Evolutionary conservation across 2,888 invertebrate species (phyloP).

Genomic region (Pachydiplax longipennis): DNA sequence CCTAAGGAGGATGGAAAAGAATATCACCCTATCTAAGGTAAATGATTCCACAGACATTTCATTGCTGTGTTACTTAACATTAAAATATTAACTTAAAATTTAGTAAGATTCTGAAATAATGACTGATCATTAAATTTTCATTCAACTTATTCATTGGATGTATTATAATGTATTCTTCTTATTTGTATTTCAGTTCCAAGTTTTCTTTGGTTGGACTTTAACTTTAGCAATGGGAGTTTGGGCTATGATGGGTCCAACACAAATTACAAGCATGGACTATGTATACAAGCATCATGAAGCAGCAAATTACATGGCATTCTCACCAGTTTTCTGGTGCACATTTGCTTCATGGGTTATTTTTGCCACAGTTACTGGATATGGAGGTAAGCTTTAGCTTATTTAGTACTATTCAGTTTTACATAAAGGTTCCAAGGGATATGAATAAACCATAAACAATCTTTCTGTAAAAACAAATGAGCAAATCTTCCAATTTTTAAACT

Average conservation of each 20-base stretch:
- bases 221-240: neutral
- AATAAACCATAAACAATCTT: too few species aligned
- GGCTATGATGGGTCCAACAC: conserved; percentile 64
- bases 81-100: too few species aligned
- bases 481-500: too few species aligned
- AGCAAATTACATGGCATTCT: conserved; percentile 73
- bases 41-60: conserved; percentile 53
- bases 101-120: neutral
- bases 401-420: too few species aligned
- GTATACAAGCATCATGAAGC: conserved; percentile 70
- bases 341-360: conserved; percentile 74
- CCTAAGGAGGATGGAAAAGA: conserved; percentile 59
- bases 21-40: conserved; percentile 60
- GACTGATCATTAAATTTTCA: neutral
- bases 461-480: too few species aligned
- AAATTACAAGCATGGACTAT: conserved; percentile 70
- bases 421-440: too few species aligned
- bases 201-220: conserved; percentile 27
- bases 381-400: conserved; percentile 57
- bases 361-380: conserved; percentile 69
- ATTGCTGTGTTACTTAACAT: neutral
- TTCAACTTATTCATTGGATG: neutral
- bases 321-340: conserved; percentile 73
- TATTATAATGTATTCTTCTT: neutral
- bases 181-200: neutral